Percentiles rank a stretch among this genome's conserved stretches.
These are phyloP conservation scores for Apamea sordens DNA, from an alignment of 2,888 invertebrate genomes.

Conservation along the genomic window DNA sequence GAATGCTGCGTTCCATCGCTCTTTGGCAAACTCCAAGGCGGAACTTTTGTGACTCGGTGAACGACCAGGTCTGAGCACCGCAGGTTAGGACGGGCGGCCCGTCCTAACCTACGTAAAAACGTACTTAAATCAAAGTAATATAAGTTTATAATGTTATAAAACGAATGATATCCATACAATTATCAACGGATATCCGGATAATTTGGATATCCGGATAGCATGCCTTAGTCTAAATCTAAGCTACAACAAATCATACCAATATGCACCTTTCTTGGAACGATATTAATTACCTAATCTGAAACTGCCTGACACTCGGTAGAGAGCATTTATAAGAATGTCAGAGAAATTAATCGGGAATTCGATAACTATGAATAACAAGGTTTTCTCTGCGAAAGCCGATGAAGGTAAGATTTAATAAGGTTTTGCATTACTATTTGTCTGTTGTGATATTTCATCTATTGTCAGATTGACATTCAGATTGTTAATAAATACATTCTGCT, in stretches of 20 bases:
- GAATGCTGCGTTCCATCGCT: too few relatives aligned
- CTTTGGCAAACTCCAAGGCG: too few relatives aligned
- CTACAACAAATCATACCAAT: background rate
- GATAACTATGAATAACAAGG: background rate
- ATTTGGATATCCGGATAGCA: background rate
- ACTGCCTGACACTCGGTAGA: background rate
- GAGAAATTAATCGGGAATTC: background rate
- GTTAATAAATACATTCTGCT: slow-evolving; percentile 1
- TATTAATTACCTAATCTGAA: too few relatives aligned
- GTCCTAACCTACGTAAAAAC: too few relatives aligned
- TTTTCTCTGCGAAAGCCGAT: background rate
- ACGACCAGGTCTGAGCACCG: too few relatives aligned
- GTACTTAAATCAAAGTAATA: background rate
- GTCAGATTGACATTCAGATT: background rate
- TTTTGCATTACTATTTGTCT: background rate
- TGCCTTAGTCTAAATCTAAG: background rate
- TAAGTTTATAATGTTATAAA: background rate
- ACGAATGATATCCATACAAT: background rate
- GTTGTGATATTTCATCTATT: background rate
- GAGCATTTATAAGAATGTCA: background rate
- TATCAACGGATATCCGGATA: background rate
- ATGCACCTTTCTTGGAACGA: background rate
- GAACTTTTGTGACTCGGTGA: too few relatives aligned
- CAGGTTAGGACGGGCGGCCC: too few relatives aligned
- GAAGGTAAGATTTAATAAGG: slow-evolving; percentile 1